Evolutionary conservation across 2,113 vertebrate species (phyloP).

Genomic region (Hemibagrus wyckioides): DNA sequence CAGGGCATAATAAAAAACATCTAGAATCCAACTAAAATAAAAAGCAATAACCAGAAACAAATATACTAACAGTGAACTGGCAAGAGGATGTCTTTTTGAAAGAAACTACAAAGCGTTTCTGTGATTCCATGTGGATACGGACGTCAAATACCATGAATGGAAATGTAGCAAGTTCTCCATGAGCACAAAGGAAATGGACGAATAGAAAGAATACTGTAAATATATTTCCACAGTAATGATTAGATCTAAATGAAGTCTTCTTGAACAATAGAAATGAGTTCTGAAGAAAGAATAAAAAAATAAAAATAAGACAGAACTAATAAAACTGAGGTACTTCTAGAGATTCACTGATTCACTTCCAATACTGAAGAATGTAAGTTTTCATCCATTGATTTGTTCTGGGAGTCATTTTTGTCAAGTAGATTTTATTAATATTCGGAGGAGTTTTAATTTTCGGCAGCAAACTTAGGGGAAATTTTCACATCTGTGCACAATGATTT

Average conservation of each 20-base stretch:
- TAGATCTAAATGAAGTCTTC: neutral
- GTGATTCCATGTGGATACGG: neutral
- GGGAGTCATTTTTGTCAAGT: neutral
- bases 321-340: neutral
- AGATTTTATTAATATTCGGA: neutral
- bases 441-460: neutral
- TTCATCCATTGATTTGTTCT: neutral
- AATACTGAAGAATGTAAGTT: neutral
- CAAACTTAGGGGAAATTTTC: neutral
- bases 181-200: neutral
- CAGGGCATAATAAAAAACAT: neutral
- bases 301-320: neutral
- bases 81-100: neutral
- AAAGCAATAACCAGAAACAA: neutral
- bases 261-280: no score
- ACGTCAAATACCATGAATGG: neutral
- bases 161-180: neutral
- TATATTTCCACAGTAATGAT: neutral
- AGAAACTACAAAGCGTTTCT: neutral
- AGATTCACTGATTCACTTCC: neutral
- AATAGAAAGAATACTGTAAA: neutral
- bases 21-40: neutral
- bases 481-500: slow-evolving; percentile 24
- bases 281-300: neutral
- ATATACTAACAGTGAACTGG: neutral